phyloP scores from a whole-genome alignment of 53 echinoderm and acorn worm genomes.

The Patiria pectinifera region DNA sequence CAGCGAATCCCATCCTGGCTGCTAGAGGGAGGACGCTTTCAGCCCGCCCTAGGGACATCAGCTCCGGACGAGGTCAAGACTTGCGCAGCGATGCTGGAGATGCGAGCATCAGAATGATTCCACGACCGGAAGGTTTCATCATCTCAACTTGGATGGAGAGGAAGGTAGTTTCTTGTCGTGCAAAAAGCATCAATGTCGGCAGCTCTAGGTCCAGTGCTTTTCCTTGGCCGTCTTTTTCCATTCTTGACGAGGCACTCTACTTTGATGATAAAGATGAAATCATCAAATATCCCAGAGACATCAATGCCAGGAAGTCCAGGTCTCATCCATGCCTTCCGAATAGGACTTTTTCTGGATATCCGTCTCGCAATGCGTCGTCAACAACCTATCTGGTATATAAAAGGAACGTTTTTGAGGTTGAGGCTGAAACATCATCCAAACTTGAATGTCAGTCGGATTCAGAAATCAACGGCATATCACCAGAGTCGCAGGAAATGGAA shows the following conservation, averaged over 20 bases:
- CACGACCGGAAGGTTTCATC: neutral
- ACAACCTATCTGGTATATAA: neutral
- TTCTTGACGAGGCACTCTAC: slow-evolving; percentile 23
- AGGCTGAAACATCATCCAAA: neutral
- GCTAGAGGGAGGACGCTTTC: neutral
- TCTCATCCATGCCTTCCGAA: neutral
- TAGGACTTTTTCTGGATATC: neutral
- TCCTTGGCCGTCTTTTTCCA: neutral
- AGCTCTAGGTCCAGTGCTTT: neutral
- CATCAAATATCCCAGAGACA: neutral
- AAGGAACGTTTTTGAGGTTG: neutral
- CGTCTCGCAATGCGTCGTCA: neutral
- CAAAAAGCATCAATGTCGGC: slow-evolving; percentile 1
- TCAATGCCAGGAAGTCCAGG: neutral
- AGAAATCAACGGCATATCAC: neutral
- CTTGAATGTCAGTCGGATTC: neutral
- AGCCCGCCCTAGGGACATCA: slow-evolving; percentile 1
- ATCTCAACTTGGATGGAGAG: slow-evolving; percentile 3
- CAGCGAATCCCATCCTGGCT: neutral
- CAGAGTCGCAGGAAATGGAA: neutral
- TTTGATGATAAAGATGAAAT: neutral
- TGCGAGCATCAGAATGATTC: neutral
- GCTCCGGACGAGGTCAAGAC: neutral
- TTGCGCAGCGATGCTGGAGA: neutral
- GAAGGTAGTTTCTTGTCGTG: slow-evolving; percentile 4